Evolutionary conservation across 1,140 invertebrate genomes (phyloP).

Genomic region (Lepidurus couesii): DNA sequence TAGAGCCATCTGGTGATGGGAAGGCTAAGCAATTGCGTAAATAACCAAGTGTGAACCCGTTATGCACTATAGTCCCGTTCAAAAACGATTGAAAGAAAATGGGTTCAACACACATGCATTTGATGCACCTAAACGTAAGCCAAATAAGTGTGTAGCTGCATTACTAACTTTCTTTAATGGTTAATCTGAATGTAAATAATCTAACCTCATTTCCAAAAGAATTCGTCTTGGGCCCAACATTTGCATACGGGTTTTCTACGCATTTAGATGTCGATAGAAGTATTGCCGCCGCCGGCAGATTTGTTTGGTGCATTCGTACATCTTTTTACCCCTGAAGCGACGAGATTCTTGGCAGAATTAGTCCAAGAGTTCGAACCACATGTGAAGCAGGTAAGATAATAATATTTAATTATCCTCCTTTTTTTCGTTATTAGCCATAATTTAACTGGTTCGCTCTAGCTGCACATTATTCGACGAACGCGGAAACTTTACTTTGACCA

Average conservation of each 20-base stretch:
- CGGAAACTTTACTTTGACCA: neutral
- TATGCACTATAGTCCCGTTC: no score
- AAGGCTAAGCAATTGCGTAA: no score
- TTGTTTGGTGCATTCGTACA: neutral
- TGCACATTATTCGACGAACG: neutral
- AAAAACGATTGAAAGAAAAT: neutral
- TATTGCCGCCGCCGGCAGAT: neutral
- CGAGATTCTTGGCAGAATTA: neutral
- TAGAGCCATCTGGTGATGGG: no score
- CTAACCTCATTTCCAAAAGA: neutral
- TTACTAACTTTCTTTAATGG: neutral
- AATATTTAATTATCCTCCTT: neutral
- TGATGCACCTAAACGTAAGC: neutral
- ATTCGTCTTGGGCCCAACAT: neutral
- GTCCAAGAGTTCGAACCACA: neutral
- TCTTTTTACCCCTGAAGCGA: neutral
- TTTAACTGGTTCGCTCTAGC: neutral
- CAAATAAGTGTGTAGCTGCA: neutral
- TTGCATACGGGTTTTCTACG: neutral
- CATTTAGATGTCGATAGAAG: neutral
- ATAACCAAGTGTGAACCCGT: no score
- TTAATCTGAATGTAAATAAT: neutral
- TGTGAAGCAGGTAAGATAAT: neutral
- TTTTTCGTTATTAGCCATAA: neutral
- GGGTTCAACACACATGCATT: neutral